Evolutionary conservation across 2,113 vertebrate species (phyloP).

Genomic region (Perccottus glenii): DNA sequence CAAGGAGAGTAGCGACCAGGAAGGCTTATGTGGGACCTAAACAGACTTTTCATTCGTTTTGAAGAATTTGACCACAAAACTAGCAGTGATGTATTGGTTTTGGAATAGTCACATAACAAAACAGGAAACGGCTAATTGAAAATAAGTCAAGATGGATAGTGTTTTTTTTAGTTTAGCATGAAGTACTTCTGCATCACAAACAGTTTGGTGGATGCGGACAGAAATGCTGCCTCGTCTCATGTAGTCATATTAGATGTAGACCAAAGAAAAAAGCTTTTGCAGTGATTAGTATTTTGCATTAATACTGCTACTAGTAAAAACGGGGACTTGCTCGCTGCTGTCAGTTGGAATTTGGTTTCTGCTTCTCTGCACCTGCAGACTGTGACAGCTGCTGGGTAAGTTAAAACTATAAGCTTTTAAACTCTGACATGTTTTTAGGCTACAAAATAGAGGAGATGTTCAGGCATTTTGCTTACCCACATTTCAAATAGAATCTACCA

Average conservation of each 20-base stretch:
- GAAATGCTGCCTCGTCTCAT: neutral
- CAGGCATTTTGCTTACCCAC: neutral
- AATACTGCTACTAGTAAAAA: neutral
- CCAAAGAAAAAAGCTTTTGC: constrained; percentile 8
- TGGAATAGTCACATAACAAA: neutral
- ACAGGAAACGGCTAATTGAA: neutral
- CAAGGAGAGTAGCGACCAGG: constrained; percentile 60
- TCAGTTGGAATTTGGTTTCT: constrained; percentile 39
- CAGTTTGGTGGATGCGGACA: no score
- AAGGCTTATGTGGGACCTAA: constrained; percentile 51
- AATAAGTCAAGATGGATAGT: neutral
- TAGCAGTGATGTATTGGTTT: neutral
- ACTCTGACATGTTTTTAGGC: neutral
- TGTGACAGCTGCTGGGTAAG: constrained; percentile 48
- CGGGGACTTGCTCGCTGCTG: constrained; percentile 8
- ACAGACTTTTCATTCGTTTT: neutral
- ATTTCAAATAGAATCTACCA: neutral
- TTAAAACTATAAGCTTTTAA: constrained; percentile 16
- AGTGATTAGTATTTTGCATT: constrained; percentile 27
- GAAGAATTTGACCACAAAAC: neutral
- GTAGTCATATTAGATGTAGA: constrained; percentile 3
- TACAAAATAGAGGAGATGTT: constrained; percentile 5
- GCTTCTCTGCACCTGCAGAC: constrained; percentile 20
- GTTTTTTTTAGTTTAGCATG: constrained; percentile 2
- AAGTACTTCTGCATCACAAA: neutral